Percentiles rank a stretch among this genome's conserved stretches.
Conservation (phyloP, 2,888 invertebrate genomes). For the Lasioglossum oenotherae region DNA sequence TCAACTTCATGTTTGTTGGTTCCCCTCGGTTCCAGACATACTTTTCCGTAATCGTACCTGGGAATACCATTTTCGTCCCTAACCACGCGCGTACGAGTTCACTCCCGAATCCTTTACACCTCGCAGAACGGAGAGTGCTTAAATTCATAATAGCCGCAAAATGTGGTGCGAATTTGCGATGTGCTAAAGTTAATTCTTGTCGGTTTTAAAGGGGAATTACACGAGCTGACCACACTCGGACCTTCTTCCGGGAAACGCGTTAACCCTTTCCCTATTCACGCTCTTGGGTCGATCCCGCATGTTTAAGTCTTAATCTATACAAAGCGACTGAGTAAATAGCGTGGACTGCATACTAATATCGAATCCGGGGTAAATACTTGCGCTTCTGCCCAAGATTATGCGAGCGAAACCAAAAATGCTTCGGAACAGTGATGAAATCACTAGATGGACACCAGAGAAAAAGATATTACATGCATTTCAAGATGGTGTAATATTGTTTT, state of each 20-base stretch:
- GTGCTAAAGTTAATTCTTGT: conserved; percentile 79
- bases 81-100: conserved; percentile 45
- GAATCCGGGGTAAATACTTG: conserved; percentile 9
- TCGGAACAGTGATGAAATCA: not conserved
- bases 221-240: conserved; percentile 65
- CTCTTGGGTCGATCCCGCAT: conserved; percentile 33
- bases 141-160: conserved; percentile 80
- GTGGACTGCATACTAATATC: conserved; percentile 46
- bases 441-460: not conserved
- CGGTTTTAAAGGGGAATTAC: conserved; percentile 80
- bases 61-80: conserved; percentile 27
- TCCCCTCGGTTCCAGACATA: not conserved
- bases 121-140: conserved; percentile 68
- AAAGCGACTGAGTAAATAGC: conserved; percentile 34
- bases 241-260: conserved; percentile 64
- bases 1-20: not conserved
- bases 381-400: not conserved
- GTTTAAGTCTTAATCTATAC: conserved; percentile 54
- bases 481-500: not conserved
- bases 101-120: conserved; percentile 65
- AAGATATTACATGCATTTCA: not conserved
- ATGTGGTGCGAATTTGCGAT: conserved; percentile 81
- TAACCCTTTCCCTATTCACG: conserved; percentile 51
- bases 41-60: conserved; percentile 10
- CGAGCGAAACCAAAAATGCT: not conserved